These are phyloP conservation scores for Myotis myotis DNA, from an alignment of 2,797 vertebrate species.

Conservation along the genomic window DNA sequence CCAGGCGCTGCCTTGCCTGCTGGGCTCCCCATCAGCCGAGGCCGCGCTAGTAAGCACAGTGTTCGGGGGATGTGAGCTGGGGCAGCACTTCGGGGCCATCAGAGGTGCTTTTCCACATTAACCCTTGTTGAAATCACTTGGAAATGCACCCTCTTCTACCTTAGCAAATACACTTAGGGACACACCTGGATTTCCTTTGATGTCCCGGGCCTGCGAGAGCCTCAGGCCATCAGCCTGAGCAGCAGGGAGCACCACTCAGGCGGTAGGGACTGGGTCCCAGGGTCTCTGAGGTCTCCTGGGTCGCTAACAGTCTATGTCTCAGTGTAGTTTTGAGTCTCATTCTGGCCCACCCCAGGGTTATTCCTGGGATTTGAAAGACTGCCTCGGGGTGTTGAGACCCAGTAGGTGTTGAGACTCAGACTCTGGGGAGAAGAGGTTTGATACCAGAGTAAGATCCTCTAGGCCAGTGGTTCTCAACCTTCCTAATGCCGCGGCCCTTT, in stretches of 20 bases:
- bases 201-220: background rate
- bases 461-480: too few relatives aligned
- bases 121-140: background rate
- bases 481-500: too few relatives aligned
- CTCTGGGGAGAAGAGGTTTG: background rate
- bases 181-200: background rate
- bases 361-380: background rate
- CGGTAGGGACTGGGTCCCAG: rapidly evolving
- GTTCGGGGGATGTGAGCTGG: background rate
- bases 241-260: background rate
- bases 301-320: background rate
- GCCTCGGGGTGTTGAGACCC: background rate
- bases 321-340: background rate
- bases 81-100: background rate
- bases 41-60: background rate
- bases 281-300: background rate
- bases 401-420: background rate
- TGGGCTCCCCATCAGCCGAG: rapidly evolving
- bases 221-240: background rate
- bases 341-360: background rate
- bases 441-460: background rate
- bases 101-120: background rate
- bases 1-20: background rate
- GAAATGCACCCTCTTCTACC: background rate
- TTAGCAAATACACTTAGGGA: background rate